These are phyloP conservation scores for Charanyca ferruginea DNA, from an alignment of 2,888 invertebrate species.

Conservation along the genomic window DNA sequence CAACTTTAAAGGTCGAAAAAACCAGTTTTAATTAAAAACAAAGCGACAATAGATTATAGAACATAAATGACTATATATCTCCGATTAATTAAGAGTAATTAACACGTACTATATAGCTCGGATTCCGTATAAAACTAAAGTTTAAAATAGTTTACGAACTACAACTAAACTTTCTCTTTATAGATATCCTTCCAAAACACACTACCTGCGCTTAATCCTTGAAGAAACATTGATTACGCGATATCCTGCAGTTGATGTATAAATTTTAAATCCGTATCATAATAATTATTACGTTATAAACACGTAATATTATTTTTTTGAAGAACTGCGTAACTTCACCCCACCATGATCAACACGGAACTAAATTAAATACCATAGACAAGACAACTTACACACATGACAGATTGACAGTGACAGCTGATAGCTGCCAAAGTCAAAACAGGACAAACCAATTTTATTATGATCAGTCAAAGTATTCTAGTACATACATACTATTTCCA, in stretches of 20 bases:
- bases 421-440: constrained; percentile 7
- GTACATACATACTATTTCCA: too few relatives aligned
- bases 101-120: not conserved
- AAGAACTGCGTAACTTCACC: constrained; percentile 72
- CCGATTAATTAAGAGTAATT: constrained; percentile 25
- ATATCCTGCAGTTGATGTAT: constrained; percentile 74
- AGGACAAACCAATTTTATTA: not conserved
- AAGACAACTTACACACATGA: too few relatives aligned
- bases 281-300: constrained; percentile 74
- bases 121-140: constrained; percentile 51
- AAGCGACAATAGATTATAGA: constrained; percentile 12
- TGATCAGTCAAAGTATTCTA: too few relatives aligned
- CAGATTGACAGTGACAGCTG: not conserved
- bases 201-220: constrained; percentile 78
- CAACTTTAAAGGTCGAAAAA: constrained; percentile 54
- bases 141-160: constrained; percentile 24
- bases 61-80: constrained; percentile 10
- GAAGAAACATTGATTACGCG: constrained; percentile 68
- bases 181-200: constrained; percentile 54
- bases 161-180: constrained; percentile 80
- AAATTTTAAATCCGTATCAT: constrained; percentile 73
- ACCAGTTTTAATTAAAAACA: constrained; percentile 48
- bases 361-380: constrained; percentile 71
- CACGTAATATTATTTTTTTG: constrained; percentile 73
- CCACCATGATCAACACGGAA: constrained; percentile 76